Base-by-base conservation (phyloP, 2,888 invertebrate species). In the Ichneumon xanthorius region DNA sequence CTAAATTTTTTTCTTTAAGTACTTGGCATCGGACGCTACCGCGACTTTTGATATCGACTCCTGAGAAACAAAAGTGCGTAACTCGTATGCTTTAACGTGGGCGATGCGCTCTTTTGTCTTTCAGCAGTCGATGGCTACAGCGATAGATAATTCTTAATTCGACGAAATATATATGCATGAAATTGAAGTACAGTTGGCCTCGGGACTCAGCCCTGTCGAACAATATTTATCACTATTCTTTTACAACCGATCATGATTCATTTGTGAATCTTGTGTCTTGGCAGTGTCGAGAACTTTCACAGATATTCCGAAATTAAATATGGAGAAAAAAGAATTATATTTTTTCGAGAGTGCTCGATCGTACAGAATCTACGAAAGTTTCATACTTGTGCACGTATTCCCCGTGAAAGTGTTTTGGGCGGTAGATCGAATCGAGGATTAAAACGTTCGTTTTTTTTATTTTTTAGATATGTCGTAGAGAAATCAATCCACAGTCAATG, bases 271-370 rank as follows among this genome's bases (percentile, higher is more conserved):
- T 75, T 63, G 48, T 61, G 26, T 30, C 77, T 84, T 80, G 84
- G 84, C 84, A 84, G 84, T 84, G 84, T 76, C 80, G 73, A 48
- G 76, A 84, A 80, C 76, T 80, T 84, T 84, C 84, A 77, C 80
- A 72, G 40, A 80, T 61, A 58, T 80, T 80, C 22, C 55, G 48
- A 63, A 79, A 65, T 45, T 53, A 63, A 75, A 50, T 63, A 58
- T 73, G 26, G 14, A 61, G 26, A 61, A 61, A 61, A 6, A 7
- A 30, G 33, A 30, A 30, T 11, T 2, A 30, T 40, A 14, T 55
- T 30, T 22, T 14, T 4, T 55, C 55, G 55, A 55, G 19, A 37
- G 19, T 40, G n/a, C 14, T 37, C 33, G 53, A 45, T 55, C 37
- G 19, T 22, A 67, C 40, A 67, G n/a, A 19, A 67, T 40, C n/a